phyloP scores from a whole-genome alignment of 2,797 vertebrate genomes.

The Hephaestus fuliginosus region DNA sequence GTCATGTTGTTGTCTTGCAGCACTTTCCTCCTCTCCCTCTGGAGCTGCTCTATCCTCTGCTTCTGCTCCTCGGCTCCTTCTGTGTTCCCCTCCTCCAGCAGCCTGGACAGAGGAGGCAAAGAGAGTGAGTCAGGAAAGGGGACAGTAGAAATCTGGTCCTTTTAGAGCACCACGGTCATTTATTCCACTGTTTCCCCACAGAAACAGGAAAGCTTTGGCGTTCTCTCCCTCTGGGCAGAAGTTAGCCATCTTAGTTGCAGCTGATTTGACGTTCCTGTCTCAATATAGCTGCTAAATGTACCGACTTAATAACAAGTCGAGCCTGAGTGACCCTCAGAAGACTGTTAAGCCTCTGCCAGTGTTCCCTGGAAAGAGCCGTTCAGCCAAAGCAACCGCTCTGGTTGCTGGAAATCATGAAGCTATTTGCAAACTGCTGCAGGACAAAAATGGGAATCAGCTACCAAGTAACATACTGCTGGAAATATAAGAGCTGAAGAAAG shows the following conservation, averaged over 20 bases:
- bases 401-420: not conserved
- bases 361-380: not conserved
- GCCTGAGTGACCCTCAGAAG: not conserved
- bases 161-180: not conserved
- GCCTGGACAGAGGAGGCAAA: constrained; percentile 77
- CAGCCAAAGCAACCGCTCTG: not conserved
- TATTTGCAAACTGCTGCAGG: not conserved
- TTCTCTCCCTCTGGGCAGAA: not conserved
- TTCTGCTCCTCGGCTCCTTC: constrained; percentile 95
- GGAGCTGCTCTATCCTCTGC: constrained; percentile 94
- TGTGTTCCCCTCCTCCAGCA: constrained; percentile 94
- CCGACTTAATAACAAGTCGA: not conserved
- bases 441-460: not conserved
- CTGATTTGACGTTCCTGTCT: not conserved
- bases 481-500: not conserved
- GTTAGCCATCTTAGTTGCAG: not conserved
- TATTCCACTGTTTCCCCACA: not conserved
- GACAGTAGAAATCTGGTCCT: not conserved
- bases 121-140: not conserved
- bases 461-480: not conserved
- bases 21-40: constrained; percentile 92
- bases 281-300: not conserved
- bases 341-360: too few relatives aligned
- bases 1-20: constrained; percentile 91
- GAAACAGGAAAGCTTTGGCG: not conserved